Conservation (phyloP, 2,113 vertebrate species). For the Marmota flaviventris region DNA sequence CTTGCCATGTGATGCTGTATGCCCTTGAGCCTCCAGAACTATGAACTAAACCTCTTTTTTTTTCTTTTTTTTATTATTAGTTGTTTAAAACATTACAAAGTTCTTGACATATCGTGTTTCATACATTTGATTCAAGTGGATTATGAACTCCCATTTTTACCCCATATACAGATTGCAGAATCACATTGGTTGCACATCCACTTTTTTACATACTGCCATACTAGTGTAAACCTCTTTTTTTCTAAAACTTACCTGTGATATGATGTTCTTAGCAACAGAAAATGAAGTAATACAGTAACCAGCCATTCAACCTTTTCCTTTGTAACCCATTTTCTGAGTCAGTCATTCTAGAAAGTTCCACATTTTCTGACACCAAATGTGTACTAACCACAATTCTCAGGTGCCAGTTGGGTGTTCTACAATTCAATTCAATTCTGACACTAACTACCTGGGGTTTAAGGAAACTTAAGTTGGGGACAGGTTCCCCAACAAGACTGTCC, state of each 20-base stretch:
- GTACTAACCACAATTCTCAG: not conserved
- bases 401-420: not conserved
- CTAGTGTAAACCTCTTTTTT: not conserved
- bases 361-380: not conserved
- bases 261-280: not conserved
- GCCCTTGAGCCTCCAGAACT: not conserved
- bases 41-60: not conserved
- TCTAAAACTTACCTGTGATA: not conserved
- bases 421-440: not conserved
- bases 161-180: too few relatives aligned
- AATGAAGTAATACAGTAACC: too few relatives aligned
- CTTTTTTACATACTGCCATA: too few relatives aligned
- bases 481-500: not conserved
- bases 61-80: not conserved
- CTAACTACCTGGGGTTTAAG: not conserved
- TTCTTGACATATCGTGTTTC: too few relatives aligned
- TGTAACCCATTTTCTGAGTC: not conserved
- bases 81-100: too few relatives aligned
- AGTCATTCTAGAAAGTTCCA: not conserved
- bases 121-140: too few relatives aligned
- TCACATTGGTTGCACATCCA: too few relatives aligned
- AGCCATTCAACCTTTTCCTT: not conserved
- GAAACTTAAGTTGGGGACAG: not conserved
- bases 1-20: not conserved
- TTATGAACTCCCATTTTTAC: too few relatives aligned